These are phyloP conservation scores for Pangasius djambal DNA, from an alignment of 2,797 vertebrate genomes.

Conservation along the genomic window DNA sequence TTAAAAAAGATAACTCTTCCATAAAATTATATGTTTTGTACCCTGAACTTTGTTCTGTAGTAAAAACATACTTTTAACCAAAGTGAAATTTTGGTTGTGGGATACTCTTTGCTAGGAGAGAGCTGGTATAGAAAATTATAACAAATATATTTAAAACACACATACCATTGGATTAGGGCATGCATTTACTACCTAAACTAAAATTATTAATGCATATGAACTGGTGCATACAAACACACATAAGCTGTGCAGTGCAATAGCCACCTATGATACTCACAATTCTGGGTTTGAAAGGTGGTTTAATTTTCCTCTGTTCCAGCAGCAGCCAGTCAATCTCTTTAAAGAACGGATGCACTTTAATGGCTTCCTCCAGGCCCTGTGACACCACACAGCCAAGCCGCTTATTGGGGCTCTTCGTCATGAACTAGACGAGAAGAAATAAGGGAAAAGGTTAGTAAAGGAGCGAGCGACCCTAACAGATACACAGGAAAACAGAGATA, in stretches of 20 bases:
- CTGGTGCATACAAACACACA: neutral
- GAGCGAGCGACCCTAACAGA: neutral
- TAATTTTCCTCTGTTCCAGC: slow-evolving; percentile 93
- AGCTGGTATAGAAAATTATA: neutral
- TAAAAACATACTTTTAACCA: neutral
- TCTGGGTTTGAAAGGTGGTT: slow-evolving; percentile 94
- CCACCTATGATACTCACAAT: slow-evolving; percentile 83
- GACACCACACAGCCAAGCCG: slow-evolving; percentile 88
- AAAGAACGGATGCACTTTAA: slow-evolving; percentile 93
- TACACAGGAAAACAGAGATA: neutral
- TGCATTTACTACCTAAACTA: neutral
- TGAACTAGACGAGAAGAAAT: slow-evolving; percentile 80
- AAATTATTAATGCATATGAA: neutral
- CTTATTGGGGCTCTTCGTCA: slow-evolving; percentile 96
- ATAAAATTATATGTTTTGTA: neutral
- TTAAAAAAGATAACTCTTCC: neutral
- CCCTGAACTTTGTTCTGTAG: neutral
- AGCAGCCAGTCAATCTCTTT: slow-evolving; percentile 95
- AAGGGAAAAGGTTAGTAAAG: slow-evolving; percentile 11
- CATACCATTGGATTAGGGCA: neutral
- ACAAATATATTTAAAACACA: neutral
- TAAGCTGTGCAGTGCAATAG: neutral
- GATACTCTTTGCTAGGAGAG: neutral
- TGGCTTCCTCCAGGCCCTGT: slow-evolving; percentile 91
- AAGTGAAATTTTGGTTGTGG: neutral